Percentiles rank a stretch among this genome's conserved stretches.
Conservation (phyloP, 2,888 invertebrate species). For the Monochamus alternatus region DNA sequence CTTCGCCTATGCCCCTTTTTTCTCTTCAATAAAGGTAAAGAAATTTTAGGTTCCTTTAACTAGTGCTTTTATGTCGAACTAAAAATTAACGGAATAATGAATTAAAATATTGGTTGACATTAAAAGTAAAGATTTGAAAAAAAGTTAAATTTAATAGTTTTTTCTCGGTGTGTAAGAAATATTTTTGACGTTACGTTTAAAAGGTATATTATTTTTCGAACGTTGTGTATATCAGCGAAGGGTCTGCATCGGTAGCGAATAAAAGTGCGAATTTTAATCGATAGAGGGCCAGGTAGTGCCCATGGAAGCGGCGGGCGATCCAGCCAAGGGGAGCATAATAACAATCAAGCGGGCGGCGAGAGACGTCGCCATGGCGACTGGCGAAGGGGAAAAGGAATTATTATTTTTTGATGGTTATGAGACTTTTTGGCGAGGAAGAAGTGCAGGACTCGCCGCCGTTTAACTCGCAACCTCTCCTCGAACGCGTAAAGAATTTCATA, state of each 20-base stretch:
- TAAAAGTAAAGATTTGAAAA: too few species aligned
- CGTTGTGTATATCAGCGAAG: neutral
- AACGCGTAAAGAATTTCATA: conserved; percentile 53
- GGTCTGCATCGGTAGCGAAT: neutral
- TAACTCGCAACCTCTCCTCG: conserved; percentile 60
- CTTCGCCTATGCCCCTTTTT: too few species aligned
- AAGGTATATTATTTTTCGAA: too few species aligned
- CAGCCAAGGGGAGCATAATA: conserved; percentile 54
- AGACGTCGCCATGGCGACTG: conserved; percentile 61
- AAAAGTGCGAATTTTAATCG: conserved; percentile 36
- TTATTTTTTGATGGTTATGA: conserved; percentile 70
- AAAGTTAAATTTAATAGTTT: too few species aligned
- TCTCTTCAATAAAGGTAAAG: too few species aligned
- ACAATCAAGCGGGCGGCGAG: conserved; percentile 52
- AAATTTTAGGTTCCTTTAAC: too few species aligned
- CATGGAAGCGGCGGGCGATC: conserved; percentile 33
- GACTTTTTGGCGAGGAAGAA: conserved; percentile 62
- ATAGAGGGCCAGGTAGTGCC: conserved; percentile 33
- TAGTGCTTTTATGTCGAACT: too few species aligned
- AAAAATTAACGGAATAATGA: too few species aligned
- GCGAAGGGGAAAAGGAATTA: conserved; percentile 66
- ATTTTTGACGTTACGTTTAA: too few species aligned
- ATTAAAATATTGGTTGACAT: too few species aligned
- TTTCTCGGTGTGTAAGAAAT: too few species aligned
- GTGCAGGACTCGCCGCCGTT: conserved; percentile 60